phyloP scores from a whole-genome alignment of 1,140 invertebrate species.

The Aplysia californica region DNA sequence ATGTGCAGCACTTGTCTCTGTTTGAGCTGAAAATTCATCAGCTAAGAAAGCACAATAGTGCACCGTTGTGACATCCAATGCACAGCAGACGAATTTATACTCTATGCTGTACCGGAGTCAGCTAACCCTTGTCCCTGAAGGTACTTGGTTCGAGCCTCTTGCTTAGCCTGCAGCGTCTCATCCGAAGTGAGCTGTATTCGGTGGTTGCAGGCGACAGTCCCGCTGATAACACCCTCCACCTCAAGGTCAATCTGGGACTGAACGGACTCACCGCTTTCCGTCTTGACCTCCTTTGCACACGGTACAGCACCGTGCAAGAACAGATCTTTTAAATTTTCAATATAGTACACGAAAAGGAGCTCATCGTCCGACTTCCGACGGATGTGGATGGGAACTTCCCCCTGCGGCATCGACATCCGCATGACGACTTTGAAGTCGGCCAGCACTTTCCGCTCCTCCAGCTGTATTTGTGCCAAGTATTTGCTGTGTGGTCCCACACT shows the following conservation, averaged over 20 bases:
- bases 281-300: neutral
- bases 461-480: conserved; percentile 8
- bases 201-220: conserved; percentile 16
- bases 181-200: conserved; percentile 5
- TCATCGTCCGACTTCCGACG: conserved; percentile 11
- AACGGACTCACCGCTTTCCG: neutral
- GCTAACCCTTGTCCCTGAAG: no score
- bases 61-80: no score
- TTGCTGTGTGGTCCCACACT: conserved; percentile 8
- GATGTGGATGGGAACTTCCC: conserved; percentile 18
- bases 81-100: no score
- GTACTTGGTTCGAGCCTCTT: conserved; percentile 1
- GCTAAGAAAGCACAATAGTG: no score
- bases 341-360: conserved; percentile 3
- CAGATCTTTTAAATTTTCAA: conserved; percentile 2
- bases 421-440: neutral
- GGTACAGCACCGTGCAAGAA: neutral
- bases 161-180: conserved; percentile 1
- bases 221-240: conserved; percentile 11
- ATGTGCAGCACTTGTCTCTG: no score
- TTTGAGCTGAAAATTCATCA: no score
- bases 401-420: conserved; percentile 18
- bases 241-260: neutral
- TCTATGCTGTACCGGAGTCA: no score
- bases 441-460: neutral